phyloP scores from a whole-genome alignment of 1,140 invertebrate species.

The Dreissena polymorpha region DNA sequence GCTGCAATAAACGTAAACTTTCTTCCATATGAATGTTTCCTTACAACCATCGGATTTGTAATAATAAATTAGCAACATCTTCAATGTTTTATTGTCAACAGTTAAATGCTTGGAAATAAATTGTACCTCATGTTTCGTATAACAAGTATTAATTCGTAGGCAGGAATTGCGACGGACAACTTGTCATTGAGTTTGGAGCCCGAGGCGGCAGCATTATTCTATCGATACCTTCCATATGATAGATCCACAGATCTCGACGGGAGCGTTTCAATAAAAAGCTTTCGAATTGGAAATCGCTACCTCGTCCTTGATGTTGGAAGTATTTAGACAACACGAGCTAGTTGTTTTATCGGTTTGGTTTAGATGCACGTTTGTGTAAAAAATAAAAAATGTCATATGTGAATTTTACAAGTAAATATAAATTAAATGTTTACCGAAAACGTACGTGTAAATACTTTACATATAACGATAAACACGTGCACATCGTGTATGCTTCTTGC shows the following conservation, averaged over 20 bases:
- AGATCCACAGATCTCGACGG: neutral
- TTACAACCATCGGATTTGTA: neutral
- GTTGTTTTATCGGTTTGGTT: too few species aligned
- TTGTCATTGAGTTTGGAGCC: conserved; percentile 33
- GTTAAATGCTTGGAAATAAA: neutral
- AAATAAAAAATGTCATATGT: too few species aligned
- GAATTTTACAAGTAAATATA: too few species aligned
- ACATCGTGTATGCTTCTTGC: neutral
- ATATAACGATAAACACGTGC: too few species aligned
- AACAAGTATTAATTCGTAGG: conserved; percentile 12
- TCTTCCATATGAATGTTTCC: neutral
- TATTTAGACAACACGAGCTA: neutral
- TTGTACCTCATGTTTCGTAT: neutral
- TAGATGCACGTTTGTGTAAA: too few species aligned
- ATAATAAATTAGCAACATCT: neutral
- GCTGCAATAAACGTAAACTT: conserved; percentile 44
- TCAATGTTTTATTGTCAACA: neutral
- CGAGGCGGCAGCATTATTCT: conserved; percentile 44
- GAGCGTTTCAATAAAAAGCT: neutral
- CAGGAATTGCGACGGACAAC: conserved; percentile 30
- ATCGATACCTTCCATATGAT: conserved; percentile 13
- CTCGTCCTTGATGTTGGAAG: conserved; percentile 44
- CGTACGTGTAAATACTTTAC: too few species aligned
- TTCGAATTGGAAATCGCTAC: conserved; percentile 31
- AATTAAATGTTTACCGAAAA: too few species aligned